Evolutionary conservation across 92 coral and sea anemone genomes (phyloP), one percentile per base, ranked within the genome.

Genomic region (Isaurus tuberculatus): DNA sequence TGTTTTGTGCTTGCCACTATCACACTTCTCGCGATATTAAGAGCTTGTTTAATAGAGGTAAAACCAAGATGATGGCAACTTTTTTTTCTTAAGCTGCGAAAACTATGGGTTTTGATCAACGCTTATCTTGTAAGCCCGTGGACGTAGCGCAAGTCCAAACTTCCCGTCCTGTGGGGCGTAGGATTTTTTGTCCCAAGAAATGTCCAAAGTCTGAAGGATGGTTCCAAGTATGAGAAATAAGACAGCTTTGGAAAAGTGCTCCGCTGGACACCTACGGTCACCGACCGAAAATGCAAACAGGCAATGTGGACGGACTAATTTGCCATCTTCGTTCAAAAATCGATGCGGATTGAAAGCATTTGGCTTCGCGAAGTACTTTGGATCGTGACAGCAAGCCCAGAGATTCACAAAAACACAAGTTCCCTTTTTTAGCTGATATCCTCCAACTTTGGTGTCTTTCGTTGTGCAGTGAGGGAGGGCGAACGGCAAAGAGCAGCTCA

Each of bases 391-490:
- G 78, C 97, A 92, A 34, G 92, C 95, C 98, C 98, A 95, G 32
- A 95, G 89, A 86, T 95, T 95, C 14, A 89, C 89, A 85, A 95
- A 94, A 72, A 95, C 95, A 71, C 95, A 88, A 44, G 97, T 86
- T 22, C 88, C 96, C 82, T 92, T 91, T 46, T 94, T 92, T 31
- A 96, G 72, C 42, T 89, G 77, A 89, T 94, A 89, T 11, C 94
- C 92, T 36, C 91, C 92, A 33, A 96, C 92, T 51, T 81, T 84
- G 79, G 98, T 94, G 81, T 96, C 97, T 75, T 84, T 86, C 46
- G 87, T 91, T 25, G 99, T 94, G 90, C 89, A 96, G 78, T 96
- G 99, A 4, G 99, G 99, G 43, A 96, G 69, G n/a, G 97, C 99
- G 43, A 94, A 92, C 30, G 99, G 99, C 49, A 92, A 60, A 65